Conservation (phyloP, 2,888 invertebrate genomes). For the Leucophora obtusa region DNA sequence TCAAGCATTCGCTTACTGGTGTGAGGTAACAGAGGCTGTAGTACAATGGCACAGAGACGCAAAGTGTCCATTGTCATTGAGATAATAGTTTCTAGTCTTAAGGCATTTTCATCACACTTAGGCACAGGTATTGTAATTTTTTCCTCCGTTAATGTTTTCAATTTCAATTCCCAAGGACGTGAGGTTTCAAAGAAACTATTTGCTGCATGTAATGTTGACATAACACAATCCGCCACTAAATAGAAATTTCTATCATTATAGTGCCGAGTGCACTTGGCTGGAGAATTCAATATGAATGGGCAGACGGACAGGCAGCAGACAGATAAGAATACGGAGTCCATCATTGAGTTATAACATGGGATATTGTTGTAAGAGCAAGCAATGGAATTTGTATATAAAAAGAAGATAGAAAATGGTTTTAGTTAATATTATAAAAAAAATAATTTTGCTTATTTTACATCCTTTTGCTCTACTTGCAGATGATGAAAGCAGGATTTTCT, state of each 20-base stretch:
- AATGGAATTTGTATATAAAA: slow-evolving; percentile 5
- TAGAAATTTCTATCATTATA: slow-evolving; percentile 90
- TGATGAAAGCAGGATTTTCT: slow-evolving; percentile 40
- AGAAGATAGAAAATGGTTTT: slow-evolving; percentile 8
- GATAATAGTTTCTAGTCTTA: slow-evolving; percentile 85
- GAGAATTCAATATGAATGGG: not conserved
- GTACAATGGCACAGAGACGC: slow-evolving; percentile 87
- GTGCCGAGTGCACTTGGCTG: slow-evolving; percentile 83
- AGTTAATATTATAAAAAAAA: slow-evolving; percentile 28
- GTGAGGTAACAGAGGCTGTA: slow-evolving; percentile 92
- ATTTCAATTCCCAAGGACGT: slow-evolving; percentile 93
- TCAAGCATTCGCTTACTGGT: slow-evolving; percentile 84
- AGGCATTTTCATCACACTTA: slow-evolving; percentile 77
- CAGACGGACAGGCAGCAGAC: not conserved
- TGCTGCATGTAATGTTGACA: slow-evolving; percentile 86
- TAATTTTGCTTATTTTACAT: slow-evolving; percentile 1
- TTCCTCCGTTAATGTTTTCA: slow-evolving; percentile 71
- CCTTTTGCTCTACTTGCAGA: slow-evolving; percentile 20
- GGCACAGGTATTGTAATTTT: slow-evolving; percentile 44
- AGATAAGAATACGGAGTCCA: not conserved
- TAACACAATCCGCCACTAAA: slow-evolving; percentile 88
- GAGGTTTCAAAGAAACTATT: slow-evolving; percentile 92
- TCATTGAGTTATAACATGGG: slow-evolving; percentile 19
- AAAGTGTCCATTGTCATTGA: slow-evolving; percentile 91
- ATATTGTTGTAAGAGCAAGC: slow-evolving; percentile 9